These are phyloP conservation scores for Gymnopithys bicolor DNA, from an alignment of 2,797 vertebrate genomes.

Conservation along the genomic window DNA sequence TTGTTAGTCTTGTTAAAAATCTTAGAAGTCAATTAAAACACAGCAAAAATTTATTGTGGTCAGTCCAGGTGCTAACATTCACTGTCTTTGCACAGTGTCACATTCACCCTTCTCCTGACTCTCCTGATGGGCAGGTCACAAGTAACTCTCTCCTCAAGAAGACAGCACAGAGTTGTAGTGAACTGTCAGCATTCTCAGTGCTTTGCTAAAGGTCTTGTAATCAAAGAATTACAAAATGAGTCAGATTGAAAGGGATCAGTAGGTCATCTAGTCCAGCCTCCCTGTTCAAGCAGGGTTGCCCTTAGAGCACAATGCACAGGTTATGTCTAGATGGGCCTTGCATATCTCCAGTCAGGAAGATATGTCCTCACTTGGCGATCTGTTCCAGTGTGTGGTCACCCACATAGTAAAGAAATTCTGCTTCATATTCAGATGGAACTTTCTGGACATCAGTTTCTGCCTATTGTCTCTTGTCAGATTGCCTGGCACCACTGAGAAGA, in stretches of 20 bases:
- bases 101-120: not conserved
- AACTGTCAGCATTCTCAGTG: not conserved
- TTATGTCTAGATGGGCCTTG: accelerated
- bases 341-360: not conserved
- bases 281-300: not conserved
- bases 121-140: not conserved
- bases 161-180: accelerated
- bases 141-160: not conserved
- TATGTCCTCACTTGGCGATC: accelerated
- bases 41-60: not conserved
- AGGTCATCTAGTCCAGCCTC: not conserved
- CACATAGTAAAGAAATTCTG: not conserved
- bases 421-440: not conserved
- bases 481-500: not conserved
- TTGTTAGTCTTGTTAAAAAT: not conserved
- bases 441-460: not conserved
- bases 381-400: accelerated
- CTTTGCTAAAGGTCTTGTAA: not conserved
- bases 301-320: no score
- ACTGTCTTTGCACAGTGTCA: not conserved
- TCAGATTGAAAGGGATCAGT: accelerated
- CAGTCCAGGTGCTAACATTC: not conserved
- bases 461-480: not conserved
- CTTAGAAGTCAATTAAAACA: not conserved
- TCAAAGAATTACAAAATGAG: no score